Evolutionary conservation across 1,140 invertebrate species (phyloP), one percentile per base, ranked within the genome.

Genomic region (Anthonomus grandis): DNA sequence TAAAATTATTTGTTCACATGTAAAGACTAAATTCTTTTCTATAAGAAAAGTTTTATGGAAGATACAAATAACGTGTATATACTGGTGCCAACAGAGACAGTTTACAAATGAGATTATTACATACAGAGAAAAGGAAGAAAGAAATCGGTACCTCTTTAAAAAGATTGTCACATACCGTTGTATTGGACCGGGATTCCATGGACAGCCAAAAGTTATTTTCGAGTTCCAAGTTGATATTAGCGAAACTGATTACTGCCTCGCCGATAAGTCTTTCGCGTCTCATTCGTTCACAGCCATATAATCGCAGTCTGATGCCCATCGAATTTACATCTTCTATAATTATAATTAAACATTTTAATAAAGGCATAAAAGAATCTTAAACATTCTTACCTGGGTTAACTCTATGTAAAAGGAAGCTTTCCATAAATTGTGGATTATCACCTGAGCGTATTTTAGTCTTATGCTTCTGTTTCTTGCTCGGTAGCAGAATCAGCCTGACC

Each of bases 271-370:
- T 81, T 71, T 95, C 92, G 36, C 93, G 80, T 12, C 92, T 81
- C 87, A 96, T 92, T 48, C 92, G 78, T 72, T 92, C 89, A 74
- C 89, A 89, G 3, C 91, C 91, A 70, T 95, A 96, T 10, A 97
- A 82, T n/a, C 94, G 81, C 22, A 96, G 83, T 24, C 93, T 81
- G 0, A 96, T 79, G 0, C 92, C 93, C 81, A 95, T 88, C 13
- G 89, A 89, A 69, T 90, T 89, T 1, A 96, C 90, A 67, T 96
- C 93, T 77, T 95, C 93, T 74, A 77, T 47, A 47, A 12, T 24
- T 47, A 27, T n/a, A 13, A 47, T 34, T 22, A 12, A 27, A 25
- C 6, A 38, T 39, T 31, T 48, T 44, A 58, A 39, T 39, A 15
- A 39, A 39, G 17, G 15, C 37, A 39, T 15, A 8, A 39, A n/a